Conservation (phyloP, 2,888 invertebrate species). For the Trichacis sp. region DNA sequence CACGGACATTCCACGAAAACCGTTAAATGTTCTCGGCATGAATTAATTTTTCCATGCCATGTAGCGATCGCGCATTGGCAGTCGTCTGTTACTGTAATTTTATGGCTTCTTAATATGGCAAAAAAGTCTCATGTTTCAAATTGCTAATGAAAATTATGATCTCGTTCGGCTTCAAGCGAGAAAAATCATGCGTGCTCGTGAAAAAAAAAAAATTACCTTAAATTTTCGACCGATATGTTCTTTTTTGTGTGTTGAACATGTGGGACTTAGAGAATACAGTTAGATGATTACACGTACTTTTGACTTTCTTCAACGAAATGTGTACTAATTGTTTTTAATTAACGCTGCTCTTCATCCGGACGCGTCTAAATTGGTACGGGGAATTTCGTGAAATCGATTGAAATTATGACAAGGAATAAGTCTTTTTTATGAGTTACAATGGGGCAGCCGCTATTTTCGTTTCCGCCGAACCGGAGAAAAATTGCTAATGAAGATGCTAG, state of each 20-base stretch:
- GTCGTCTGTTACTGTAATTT: conserved; percentile 12
- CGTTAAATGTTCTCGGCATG: conserved; percentile 63
- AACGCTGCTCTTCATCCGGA: too few relatives aligned
- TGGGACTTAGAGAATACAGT: not conserved
- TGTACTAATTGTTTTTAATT: not conserved
- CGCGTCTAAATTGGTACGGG: too few relatives aligned
- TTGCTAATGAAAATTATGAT: too few relatives aligned
- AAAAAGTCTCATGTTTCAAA: too few relatives aligned
- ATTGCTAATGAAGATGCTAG: not conserved
- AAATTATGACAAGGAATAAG: too few relatives aligned
- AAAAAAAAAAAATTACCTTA: too few relatives aligned
- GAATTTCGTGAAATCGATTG: too few relatives aligned
- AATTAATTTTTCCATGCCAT: conserved; percentile 45
- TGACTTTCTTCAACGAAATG: not conserved
- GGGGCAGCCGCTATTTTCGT: not conserved
- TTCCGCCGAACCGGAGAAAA: not conserved
- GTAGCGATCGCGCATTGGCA: conserved; percentile 36
- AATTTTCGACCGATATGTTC: not conserved
- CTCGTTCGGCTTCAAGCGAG: too few relatives aligned
- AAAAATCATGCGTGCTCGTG: too few relatives aligned
- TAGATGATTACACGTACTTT: not conserved
- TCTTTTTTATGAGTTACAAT: too few relatives aligned
- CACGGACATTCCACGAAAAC: conserved; percentile 67
- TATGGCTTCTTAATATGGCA: too few relatives aligned
- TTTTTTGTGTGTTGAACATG: not conserved